These are phyloP conservation scores for Podiceps cristatus DNA, from an alignment of 2,113 vertebrate genomes.

Conservation along the genomic window DNA sequence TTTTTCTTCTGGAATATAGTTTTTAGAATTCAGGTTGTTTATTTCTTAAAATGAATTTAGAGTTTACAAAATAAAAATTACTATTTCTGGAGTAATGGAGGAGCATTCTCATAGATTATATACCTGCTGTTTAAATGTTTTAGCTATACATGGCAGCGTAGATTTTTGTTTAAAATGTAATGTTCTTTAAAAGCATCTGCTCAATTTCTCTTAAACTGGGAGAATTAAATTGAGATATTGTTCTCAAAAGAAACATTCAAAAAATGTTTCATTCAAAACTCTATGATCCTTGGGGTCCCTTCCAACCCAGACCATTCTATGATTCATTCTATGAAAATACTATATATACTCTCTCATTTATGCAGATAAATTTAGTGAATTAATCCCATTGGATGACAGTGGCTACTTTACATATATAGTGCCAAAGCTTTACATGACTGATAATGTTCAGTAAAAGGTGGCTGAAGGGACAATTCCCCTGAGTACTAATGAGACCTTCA, in stretches of 20 bases:
- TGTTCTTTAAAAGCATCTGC: not conserved
- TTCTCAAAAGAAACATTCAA: not conserved
- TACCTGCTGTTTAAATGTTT: not conserved
- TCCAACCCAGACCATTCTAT: too few species aligned
- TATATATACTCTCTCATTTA: not conserved
- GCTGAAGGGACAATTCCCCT: not conserved
- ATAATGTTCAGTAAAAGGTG: not conserved
- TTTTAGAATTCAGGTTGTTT: not conserved
- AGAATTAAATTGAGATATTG: too few species aligned
- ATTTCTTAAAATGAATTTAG: not conserved
- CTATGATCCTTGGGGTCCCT: too few species aligned
- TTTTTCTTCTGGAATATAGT: not conserved
- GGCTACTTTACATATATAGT: not conserved
- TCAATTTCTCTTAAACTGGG: not conserved
- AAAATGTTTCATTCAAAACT: too few species aligned
- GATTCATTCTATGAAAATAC: too few species aligned
- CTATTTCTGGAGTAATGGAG: not conserved
- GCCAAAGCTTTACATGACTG: not conserved
- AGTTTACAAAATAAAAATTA: not conserved
- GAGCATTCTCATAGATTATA: not conserved
- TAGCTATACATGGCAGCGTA: not conserved
- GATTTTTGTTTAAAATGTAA: not conserved
- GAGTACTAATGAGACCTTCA: not conserved
- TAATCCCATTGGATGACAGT: not conserved
- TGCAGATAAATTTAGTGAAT: not conserved